Percentiles rank a stretch among this genome's conserved stretches.
These are phyloP conservation scores for Myotis planiceps DNA, from an alignment of 2,797 vertebrate species.

Conservation along the genomic window DNA sequence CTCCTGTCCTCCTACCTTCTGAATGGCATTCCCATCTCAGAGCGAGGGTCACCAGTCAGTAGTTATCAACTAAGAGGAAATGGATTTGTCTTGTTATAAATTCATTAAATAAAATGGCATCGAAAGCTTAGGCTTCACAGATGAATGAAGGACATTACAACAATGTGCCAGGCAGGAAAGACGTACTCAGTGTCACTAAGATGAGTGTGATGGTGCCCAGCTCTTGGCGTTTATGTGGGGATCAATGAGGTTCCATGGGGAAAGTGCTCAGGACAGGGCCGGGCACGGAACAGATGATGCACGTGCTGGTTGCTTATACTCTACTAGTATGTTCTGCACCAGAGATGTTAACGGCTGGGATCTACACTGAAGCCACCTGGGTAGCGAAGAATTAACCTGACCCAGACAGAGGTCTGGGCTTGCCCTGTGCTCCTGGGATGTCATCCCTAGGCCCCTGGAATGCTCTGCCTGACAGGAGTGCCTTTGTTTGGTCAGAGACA, in stretches of 20 bases:
- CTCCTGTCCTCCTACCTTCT: neutral
- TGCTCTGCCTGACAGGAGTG: rapidly evolving
- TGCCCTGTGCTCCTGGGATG: neutral
- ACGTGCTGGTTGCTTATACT: rapidly evolving
- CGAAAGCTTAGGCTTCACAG: neutral
- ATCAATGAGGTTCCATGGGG: rapidly evolving
- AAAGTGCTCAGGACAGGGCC: neutral
- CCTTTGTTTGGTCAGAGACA: neutral
- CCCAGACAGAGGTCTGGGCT: neutral
- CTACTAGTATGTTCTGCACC: neutral
- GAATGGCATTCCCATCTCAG: rapidly evolving
- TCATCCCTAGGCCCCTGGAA: neutral
- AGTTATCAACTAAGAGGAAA: neutral
- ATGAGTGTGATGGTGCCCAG: rapidly evolving
- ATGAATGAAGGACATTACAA: neutral
- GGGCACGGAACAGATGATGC: rapidly evolving
- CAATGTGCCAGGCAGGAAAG: neutral
- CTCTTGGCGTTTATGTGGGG: neutral
- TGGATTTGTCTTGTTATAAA: neutral
- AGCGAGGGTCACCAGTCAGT: neutral
- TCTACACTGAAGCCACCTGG: rapidly evolving
- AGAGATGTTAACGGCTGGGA: rapidly evolving
- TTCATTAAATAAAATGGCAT: neutral
- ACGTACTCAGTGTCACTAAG: neutral
- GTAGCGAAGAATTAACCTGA: neutral